Conservation (phyloP, 2,888 invertebrate genomes). For the Hyalella azteca region DNA sequence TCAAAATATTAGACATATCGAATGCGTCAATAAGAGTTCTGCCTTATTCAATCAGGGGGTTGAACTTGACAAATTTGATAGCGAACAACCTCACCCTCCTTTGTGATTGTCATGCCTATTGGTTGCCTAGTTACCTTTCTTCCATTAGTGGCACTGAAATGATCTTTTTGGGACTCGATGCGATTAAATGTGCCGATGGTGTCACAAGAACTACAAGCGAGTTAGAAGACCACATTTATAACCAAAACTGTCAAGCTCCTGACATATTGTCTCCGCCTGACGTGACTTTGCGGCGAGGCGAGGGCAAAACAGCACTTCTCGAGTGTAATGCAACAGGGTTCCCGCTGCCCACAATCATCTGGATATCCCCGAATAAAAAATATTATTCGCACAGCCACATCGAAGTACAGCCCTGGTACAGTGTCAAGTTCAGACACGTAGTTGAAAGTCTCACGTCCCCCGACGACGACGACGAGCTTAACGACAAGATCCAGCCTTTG, state of each 20-base stretch:
- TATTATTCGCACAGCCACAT: slow-evolving; percentile 49
- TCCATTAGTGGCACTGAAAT: slow-evolving; percentile 22
- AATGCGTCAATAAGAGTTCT: slow-evolving; percentile 47
- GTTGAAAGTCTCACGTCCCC: slow-evolving; percentile 19
- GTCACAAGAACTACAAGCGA: slow-evolving; percentile 23
- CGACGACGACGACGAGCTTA: not conserved
- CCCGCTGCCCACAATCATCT: slow-evolving; percentile 51
- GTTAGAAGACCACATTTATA: slow-evolving; percentile 42
- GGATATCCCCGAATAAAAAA: slow-evolving; percentile 49
- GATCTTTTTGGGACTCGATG: slow-evolving; percentile 45
- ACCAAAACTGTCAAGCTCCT: slow-evolving; percentile 45
- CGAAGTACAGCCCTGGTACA: slow-evolving; percentile 40
- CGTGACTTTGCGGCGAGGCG: slow-evolving; percentile 40
- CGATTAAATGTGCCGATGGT: slow-evolving; percentile 47
- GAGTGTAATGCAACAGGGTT: slow-evolving; percentile 55
- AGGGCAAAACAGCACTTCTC: slow-evolving; percentile 50
- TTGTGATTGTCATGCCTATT: slow-evolving; percentile 54
- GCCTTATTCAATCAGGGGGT: slow-evolving; percentile 43
- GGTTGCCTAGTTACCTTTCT: slow-evolving; percentile 51
- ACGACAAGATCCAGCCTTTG: slow-evolving; percentile 69
- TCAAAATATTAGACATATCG: slow-evolving; percentile 44
- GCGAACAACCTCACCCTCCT: slow-evolving; percentile 45
- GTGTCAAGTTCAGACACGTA: slow-evolving; percentile 42
- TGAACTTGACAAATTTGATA: slow-evolving; percentile 45
- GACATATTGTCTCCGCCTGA: slow-evolving; percentile 37